Base-by-base conservation (phyloP, 2,797 vertebrate genomes). In the Artibeus jamaicensis region DNA sequence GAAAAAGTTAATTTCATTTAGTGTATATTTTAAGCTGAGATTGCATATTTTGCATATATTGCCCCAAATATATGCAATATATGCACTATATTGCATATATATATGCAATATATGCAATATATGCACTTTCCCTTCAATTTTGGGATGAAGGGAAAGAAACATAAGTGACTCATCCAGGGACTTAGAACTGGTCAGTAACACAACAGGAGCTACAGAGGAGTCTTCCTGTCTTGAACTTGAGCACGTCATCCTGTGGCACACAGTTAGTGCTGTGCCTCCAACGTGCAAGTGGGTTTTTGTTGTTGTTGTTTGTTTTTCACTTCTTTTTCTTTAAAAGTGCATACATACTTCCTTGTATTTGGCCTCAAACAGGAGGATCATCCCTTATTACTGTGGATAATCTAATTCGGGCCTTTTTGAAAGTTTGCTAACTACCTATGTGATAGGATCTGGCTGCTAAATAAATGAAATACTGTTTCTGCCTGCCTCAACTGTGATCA, bases 391-490 rank as follows among this genome's bases (percentile, higher is more conserved):
- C 70, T 70, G 10, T 7, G 14, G 16, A 32, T 44, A 7, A 88
- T 59, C 24, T 26, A 86, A 78, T 94, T 34, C 37, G 42, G 79
- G 62, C 82, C 67, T 94, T 18, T 89, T 74, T 73, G 88, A 88
- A 91, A 53, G 48, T 79, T 91, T 14, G 1, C 73, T 91, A 70
- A 46, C 67, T 96, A 24, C 53, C n/a, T 44, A 9, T 59, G 10
- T 68, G 59, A 78, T 6, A 85, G 70, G 37, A 89, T 67, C 39
- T 89, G 76, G 86, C 34, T 92, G 62, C 39, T 79, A 48, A 44
- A 48, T 77, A 86, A 97, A 84, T 78, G n/a, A 87, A 76, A 57
- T 59, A 50, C 8, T 71, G 71, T 84, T 96, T 94, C 46, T 1
- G 2, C 24, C 70, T 73, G 71, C 65, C 59, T 96, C 86, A 44